A percentile compares a stretch with the other conserved stretches of the same genome.
Conservation (phyloP, 2,797 vertebrate species). For the Sarcoramphus papa region DNA sequence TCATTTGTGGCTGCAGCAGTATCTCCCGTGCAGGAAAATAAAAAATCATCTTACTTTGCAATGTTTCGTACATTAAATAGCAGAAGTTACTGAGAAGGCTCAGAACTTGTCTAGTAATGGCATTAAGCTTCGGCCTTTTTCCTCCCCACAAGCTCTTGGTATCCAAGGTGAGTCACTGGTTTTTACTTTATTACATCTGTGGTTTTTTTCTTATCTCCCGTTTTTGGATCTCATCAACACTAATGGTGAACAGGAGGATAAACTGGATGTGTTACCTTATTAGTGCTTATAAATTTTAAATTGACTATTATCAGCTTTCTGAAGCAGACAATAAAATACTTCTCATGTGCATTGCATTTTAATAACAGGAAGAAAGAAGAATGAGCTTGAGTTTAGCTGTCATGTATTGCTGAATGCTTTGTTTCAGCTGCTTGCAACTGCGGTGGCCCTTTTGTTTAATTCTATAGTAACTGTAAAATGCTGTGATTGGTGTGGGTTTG, state of each 20-base stretch:
- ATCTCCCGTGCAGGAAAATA: neutral
- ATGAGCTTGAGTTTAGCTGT: neutral
- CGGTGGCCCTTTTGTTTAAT: neutral
- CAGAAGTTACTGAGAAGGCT: neutral
- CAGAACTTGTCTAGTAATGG: neutral
- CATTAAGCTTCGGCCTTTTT: neutral
- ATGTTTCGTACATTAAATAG: neutral
- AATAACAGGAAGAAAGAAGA: neutral
- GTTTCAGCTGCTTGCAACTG: neutral
- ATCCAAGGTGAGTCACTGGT: neutral
- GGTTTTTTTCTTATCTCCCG: neutral
- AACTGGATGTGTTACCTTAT: neutral
- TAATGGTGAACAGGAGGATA: neutral
- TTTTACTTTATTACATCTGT: neutral
- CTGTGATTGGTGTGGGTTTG: neutral
- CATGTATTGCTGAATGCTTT: neutral
- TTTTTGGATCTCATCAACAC: neutral
- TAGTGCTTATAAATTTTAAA: neutral
- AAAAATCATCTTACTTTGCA: neutral
- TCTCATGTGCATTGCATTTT: neutral
- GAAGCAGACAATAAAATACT: neutral
- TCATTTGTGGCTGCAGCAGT: neutral
- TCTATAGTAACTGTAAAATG: neutral
- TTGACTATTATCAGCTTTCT: neutral
- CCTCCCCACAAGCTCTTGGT: neutral